These are phyloP conservation scores for Stigmatopora argus DNA, from an alignment of 2,113 vertebrate genomes.

Conservation along the genomic window DNA sequence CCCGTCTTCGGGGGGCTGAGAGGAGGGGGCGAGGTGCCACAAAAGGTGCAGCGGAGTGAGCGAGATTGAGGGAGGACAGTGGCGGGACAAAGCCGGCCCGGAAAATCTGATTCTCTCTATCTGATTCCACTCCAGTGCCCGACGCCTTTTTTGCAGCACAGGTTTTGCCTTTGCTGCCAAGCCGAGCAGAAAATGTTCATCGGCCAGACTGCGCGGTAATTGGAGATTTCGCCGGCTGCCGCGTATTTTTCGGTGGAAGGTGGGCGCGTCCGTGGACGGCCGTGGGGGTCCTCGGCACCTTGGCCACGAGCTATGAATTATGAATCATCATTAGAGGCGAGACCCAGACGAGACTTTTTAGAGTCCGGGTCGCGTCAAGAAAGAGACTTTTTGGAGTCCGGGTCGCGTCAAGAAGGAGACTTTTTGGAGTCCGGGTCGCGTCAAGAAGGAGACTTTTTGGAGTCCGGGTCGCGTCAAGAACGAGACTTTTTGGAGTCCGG, in stretches of 20 bases:
- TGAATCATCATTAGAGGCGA: no score
- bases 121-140: constrained; percentile 79
- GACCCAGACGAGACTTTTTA: no score
- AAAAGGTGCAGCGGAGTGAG: constrained; percentile 95
- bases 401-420: no score
- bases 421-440: no score
- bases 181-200: constrained; percentile 80
- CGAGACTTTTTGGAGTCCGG: no score
- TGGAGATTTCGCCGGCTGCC: neutral
- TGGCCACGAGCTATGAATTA: no score
- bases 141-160: constrained; percentile 69
- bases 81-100: constrained; percentile 81
- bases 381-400: no score
- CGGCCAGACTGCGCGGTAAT: constrained; percentile 67
- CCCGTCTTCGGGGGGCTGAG: constrained; percentile 21
- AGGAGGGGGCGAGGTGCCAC: constrained; percentile 72
- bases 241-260: neutral
- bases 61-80: constrained; percentile 81
- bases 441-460: no score
- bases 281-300: neutral
- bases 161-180: constrained; percentile 76
- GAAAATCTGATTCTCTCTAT: constrained; percentile 81
- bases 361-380: no score
- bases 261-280: neutral
- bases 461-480: no score